phyloP scores from a whole-genome alignment of 2,888 invertebrate genomes.

The Coleophora flavipennella region DNA sequence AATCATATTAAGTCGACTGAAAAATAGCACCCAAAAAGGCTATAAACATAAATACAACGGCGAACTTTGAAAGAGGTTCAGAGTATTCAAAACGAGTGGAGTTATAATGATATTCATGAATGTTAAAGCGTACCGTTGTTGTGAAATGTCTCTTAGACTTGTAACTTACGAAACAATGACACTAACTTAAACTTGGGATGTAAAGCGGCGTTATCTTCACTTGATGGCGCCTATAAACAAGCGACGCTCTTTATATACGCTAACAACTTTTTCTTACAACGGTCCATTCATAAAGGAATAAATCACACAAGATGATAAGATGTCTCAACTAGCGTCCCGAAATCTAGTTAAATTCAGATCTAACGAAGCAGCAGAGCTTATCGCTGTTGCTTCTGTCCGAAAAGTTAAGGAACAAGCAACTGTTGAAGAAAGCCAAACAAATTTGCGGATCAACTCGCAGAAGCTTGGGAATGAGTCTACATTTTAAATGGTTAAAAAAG shows the following conservation, averaged over 20 bases:
- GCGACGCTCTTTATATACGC: conserved; percentile 42
- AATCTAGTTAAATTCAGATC: conserved; percentile 43
- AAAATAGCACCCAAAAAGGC: conserved; percentile 41
- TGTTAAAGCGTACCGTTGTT: conserved; percentile 55
- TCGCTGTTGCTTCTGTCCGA: conserved; percentile 33
- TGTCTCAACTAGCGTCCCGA: conserved; percentile 34
- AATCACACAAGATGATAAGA: conserved; percentile 31
- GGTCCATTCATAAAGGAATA: conserved; percentile 17
- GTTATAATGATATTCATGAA: conserved; percentile 67
- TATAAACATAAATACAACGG: conserved; percentile 51
- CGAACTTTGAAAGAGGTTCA: conserved; percentile 41
- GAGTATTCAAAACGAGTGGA: conserved; percentile 59
- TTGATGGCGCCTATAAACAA: conserved; percentile 60
- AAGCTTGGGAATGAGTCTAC: conserved; percentile 29
- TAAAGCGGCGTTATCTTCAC: conserved; percentile 57
- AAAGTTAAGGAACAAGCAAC: conserved; percentile 48
- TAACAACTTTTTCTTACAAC: no score
- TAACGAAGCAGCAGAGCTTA: conserved; percentile 41
- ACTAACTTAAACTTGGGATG: conserved; percentile 62
- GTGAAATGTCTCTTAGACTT: conserved; percentile 63
- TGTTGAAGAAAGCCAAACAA: conserved; percentile 47
- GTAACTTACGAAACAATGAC: conserved; percentile 67
- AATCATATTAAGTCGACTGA: conserved; percentile 23
- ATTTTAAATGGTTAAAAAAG: conserved; percentile 29
- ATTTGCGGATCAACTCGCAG: conserved; percentile 34